These are phyloP conservation scores for Drosophila rellima DNA, from an alignment of 2,888 invertebrate genomes.

Conservation along the genomic window DNA sequence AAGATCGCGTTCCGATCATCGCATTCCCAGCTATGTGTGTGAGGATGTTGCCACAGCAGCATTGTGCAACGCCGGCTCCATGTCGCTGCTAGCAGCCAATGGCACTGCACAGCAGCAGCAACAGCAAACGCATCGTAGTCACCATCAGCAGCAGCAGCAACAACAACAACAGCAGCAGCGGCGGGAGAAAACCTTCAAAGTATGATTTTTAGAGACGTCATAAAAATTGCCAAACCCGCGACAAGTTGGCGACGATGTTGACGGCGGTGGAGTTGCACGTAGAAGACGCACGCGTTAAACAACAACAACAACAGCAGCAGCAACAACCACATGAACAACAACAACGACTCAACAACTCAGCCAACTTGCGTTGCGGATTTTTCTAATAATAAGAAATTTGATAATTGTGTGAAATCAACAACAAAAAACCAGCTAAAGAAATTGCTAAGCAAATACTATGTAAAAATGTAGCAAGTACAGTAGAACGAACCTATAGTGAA, in stretches of 20 bases:
- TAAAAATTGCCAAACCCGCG: constrained; percentile 84
- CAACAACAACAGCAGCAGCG: constrained; percentile 84
- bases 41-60: constrained; percentile 63
- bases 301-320: constrained; percentile 28
- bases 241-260: constrained; percentile 58
- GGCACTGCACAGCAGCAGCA: constrained; percentile 58
- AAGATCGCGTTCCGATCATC: constrained; percentile 83
- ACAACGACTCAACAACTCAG: constrained; percentile 17
- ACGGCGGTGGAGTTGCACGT: constrained; percentile 31
- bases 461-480: constrained; percentile 1
- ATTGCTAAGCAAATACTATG: neutral
- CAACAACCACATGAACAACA: constrained; percentile 16
- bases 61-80: constrained; percentile 66
- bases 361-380: constrained; percentile 78
- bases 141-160: constrained; percentile 67
- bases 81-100: constrained; percentile 56
- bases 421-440: neutral
- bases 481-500: constrained; percentile 1
- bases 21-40: constrained; percentile 81
- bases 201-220: constrained; percentile 86
- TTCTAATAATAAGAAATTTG: constrained; percentile 65
- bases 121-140: constrained; percentile 56
- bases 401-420: constrained; percentile 13
- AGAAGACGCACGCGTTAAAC: constrained; percentile 69
- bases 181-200: constrained; percentile 86